Conservation (phyloP, 2,888 invertebrate genomes). For the Pristionchus maxplancki region DNA sequence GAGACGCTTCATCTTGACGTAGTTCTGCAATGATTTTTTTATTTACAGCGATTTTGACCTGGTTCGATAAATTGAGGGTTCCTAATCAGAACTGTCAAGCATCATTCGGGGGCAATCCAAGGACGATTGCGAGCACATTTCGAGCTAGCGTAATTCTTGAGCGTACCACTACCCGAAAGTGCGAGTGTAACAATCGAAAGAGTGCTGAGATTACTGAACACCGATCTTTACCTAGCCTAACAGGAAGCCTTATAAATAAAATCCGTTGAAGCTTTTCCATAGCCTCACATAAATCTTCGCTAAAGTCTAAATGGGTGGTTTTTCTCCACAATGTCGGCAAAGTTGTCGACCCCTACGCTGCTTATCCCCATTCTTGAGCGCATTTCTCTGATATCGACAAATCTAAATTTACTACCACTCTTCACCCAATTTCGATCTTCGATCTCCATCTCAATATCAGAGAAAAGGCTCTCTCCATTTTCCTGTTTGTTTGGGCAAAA, state of each 20-base stretch:
- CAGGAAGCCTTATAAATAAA: neutral
- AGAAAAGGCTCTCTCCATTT: neutral
- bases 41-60: neutral
- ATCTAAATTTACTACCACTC: neutral
- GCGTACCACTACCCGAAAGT: neutral
- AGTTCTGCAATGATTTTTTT: conserved; percentile 67
- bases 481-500: neutral
- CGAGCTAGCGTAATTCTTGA: neutral
- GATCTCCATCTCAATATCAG: neutral
- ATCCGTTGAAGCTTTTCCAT: too few species aligned
- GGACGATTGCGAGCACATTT: neutral
- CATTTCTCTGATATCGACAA: neutral
- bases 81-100: neutral
- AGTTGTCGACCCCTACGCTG: neutral
- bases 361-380: neutral
- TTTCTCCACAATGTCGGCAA: too few species aligned
- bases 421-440: conserved; percentile 14
- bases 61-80: neutral
- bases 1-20: conserved; percentile 77
- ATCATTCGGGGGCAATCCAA: neutral
- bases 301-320: too few species aligned
- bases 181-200: neutral
- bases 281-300: too few species aligned
- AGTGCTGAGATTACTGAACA: neutral
- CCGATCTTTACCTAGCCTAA: too few species aligned